Evolutionary conservation across 2,888 invertebrate genomes (phyloP), one percentile per base, ranked within the genome.

Genomic region (Poecilobothrus nobilitatus): DNA sequence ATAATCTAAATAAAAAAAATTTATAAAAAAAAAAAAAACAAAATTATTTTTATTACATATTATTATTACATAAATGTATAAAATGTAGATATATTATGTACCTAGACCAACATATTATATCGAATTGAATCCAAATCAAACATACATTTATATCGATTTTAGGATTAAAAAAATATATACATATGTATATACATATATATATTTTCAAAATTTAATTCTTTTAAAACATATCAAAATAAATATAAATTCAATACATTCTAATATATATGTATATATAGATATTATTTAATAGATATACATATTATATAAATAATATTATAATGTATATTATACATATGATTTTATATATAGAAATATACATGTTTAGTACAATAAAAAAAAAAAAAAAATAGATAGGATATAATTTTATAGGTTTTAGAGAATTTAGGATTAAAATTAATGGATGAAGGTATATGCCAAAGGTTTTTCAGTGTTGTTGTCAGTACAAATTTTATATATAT

Each of bases 381-480:
- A 27, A 53, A 18, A 2, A 53, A 18, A 53, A 18, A 53, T 53
- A n/a, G n/a, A 53, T 53, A 15, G 53, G 53, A 53, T 53, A 53
- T 53, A 53, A 53, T 53, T 53, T 53, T 53, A 53, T 53, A 53
- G 53, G 53, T 53, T 53, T 27, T 53, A 53, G 53, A 53, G 53
- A 53, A 53, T 53, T 53, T 53, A 18, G 53, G 53, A 53, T 53
- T 53, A 53, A 53, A 53, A 53, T 53, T 53, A 53, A 53, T 53
- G 53, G 53, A 53, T 53, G 53, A 53, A 53, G 53, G 53, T 53
- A 53, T 53, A 53, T 53, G 53, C 53, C 53, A 53, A 53, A 53
- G 53, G 53, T 53, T 53, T 53, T 53, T n/a, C 7, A 41, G 15
- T 53, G 53, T 18, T 53, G 15, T 53, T 53, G 15, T 53, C n/a